A percentile compares a stretch with the other conserved stretches of the same genome.
phyloP scores from a whole-genome alignment of 2,113 vertebrate species.

The Hemibagrus wyckioides region DNA sequence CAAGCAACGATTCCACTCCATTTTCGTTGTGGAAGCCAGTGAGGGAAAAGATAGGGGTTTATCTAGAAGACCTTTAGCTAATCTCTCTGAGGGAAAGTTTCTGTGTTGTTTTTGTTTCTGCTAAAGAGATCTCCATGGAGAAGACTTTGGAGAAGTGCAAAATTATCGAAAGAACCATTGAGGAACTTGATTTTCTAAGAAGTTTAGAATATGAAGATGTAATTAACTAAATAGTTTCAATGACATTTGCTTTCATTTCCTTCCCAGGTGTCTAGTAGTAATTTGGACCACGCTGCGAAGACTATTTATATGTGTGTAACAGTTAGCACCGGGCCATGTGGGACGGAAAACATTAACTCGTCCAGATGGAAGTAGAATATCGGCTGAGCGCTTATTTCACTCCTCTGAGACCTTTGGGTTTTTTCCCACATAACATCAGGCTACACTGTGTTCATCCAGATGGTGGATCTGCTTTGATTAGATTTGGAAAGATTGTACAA shows the following conservation, averaged over 20 bases:
- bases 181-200: not conserved
- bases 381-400: not conserved
- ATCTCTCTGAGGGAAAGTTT: not conserved
- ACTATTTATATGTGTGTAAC: slow-evolving; percentile 17
- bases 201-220: not conserved
- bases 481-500: slow-evolving; percentile 9
- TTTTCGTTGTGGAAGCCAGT: not conserved
- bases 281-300: slow-evolving; percentile 8
- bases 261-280: not conserved
- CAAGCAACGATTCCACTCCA: too few relatives aligned
- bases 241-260: not conserved
- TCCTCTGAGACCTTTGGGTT: slow-evolving; percentile 1
- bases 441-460: slow-evolving; percentile 22
- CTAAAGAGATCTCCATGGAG: not conserved
- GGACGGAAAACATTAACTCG: slow-evolving; percentile 27
- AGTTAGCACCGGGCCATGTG: slow-evolving; percentile 22
- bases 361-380: slow-evolving; percentile 31
- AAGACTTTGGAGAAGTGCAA: not conserved
- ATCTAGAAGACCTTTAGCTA: not conserved
- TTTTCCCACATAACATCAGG: not conserved
- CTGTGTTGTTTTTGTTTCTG: not conserved
- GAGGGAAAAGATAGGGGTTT: not conserved
- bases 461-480: slow-evolving; percentile 32
- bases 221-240: not conserved
- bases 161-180: not conserved